Evolutionary conservation across 37 sponge, comb jelly and placozoan species (phyloP).

Genomic region (Ianthella basta): DNA sequence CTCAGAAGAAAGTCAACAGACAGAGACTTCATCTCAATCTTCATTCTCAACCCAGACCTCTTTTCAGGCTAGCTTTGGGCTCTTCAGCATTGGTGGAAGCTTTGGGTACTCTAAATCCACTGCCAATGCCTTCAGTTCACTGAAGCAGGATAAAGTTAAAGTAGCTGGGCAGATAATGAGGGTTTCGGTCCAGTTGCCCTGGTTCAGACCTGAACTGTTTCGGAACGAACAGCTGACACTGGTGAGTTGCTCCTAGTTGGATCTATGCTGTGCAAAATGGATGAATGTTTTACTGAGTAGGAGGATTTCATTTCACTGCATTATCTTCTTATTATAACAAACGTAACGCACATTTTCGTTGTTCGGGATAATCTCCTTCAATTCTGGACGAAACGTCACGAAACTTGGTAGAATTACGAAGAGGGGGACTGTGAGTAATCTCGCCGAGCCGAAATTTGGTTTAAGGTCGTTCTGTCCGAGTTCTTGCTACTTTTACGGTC

Average conservation of each 20-base stretch:
- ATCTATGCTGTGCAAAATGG: too few species aligned
- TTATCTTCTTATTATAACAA: too few species aligned
- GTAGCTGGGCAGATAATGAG: constrained; percentile 56
- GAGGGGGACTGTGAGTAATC: too few species aligned
- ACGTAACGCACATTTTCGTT: too few species aligned
- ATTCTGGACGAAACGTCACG: too few species aligned
- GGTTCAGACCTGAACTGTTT: constrained; percentile 65
- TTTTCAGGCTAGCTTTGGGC: not conserved
- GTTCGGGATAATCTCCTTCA: too few species aligned
- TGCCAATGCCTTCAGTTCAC: not conserved
- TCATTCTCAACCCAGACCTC: constrained; percentile 11
- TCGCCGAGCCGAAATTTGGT: too few species aligned
- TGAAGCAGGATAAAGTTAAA: constrained; percentile 33
- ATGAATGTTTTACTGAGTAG: too few species aligned
- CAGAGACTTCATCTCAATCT: not conserved
- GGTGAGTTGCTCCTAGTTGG: not conserved
- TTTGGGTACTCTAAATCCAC: not conserved
- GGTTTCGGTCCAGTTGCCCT: constrained; percentile 55
- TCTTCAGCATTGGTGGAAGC: not conserved
- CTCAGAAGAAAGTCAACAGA: constrained; percentile 1
- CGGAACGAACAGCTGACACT: not conserved
- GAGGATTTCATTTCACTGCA: too few species aligned
- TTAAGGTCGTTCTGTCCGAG: too few species aligned
- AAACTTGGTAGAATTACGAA: too few species aligned
- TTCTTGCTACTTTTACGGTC: too few species aligned